phyloP scores from a whole-genome alignment of 2,113 vertebrate species.

The Sitta europaea region DNA sequence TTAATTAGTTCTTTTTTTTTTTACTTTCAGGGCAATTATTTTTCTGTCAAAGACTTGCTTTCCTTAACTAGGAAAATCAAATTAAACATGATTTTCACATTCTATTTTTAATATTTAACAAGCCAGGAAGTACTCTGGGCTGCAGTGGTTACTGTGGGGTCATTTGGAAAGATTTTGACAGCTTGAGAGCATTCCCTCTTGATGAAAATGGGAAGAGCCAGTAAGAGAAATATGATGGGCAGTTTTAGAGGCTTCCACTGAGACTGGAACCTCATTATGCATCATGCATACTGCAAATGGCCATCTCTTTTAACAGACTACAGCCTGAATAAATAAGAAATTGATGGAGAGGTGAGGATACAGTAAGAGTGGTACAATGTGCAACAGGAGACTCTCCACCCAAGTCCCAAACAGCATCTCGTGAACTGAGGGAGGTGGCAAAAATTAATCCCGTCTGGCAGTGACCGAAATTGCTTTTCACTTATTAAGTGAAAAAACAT shows the following conservation, averaged over 20 bases:
- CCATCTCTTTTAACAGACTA: not conserved
- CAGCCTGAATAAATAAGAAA: not conserved
- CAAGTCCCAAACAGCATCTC: not conserved
- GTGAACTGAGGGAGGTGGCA: not conserved
- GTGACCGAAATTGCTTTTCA: not conserved
- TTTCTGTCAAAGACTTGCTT: not conserved
- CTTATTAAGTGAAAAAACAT: not conserved
- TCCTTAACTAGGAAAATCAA: not conserved
- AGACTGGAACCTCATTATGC: not conserved
- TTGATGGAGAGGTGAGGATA: not conserved
- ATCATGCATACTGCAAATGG: not conserved
- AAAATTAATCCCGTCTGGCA: not conserved
- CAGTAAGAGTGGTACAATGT: not conserved
- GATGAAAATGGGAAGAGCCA: not conserved
- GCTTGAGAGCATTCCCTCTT: not conserved
- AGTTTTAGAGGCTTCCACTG: not conserved
- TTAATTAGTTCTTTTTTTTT: conserved; percentile 11
- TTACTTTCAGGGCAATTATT: not conserved
- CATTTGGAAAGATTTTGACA: not conserved
- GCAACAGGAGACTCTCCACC: not conserved
- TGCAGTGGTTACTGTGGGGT: not conserved
- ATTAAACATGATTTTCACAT: not conserved
- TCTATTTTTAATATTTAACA: not conserved
- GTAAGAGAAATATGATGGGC: not conserved
- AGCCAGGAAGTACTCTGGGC: not conserved